phyloP scores from a whole-genome alignment of 2,797 vertebrate genomes.

The Mycteria americana region DNA sequence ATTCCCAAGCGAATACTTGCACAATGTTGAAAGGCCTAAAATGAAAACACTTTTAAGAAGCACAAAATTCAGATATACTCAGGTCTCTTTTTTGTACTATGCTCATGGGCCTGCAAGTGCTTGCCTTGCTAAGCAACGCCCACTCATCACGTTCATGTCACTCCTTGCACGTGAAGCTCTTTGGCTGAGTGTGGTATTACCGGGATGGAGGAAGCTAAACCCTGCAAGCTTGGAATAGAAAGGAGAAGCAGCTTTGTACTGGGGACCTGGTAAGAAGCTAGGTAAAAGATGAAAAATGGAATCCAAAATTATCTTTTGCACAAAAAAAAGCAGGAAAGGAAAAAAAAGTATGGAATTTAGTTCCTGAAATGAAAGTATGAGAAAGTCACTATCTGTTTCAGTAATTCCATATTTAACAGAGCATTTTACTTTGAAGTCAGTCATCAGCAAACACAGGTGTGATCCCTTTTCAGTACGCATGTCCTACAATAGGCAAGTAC shows the following conservation, averaged over 20 bases:
- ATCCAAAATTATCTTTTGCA: background rate
- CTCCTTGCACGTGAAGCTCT: background rate
- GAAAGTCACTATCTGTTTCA: background rate
- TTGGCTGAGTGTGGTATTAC: background rate
- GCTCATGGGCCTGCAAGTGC: accelerated
- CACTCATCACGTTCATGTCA: background rate
- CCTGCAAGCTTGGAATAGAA: background rate
- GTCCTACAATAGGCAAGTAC: background rate
- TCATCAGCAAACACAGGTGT: background rate
- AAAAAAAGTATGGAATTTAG: background rate
- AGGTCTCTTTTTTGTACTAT: background rate
- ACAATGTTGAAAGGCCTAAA: background rate
- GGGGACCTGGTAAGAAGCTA: background rate
- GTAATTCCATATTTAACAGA: conserved; percentile 26
- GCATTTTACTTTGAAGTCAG: conserved; percentile 10
- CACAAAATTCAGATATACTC: background rate
- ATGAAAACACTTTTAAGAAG: background rate
- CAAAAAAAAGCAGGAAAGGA: background rate
- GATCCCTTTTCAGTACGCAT: background rate
- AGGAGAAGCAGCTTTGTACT: background rate
- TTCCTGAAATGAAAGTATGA: background rate
- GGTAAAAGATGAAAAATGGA: background rate
- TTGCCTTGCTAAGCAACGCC: background rate
- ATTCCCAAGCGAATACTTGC: background rate
- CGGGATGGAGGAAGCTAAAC: background rate